Conservation (phyloP, 1,140 invertebrate species). For the Cyrtorhinus lividipennis region DNA sequence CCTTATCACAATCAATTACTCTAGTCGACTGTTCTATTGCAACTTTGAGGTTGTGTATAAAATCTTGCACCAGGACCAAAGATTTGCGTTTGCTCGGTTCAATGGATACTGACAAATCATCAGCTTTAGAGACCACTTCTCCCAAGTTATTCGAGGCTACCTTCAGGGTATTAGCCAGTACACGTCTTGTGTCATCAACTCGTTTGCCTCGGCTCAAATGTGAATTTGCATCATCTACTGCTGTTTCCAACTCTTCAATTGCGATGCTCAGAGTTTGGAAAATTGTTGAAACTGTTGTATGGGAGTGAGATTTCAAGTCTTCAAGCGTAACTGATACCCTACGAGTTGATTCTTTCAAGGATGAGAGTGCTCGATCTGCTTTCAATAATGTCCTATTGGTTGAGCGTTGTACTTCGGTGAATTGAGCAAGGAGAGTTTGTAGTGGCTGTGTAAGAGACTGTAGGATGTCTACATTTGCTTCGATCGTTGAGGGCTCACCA, state of each 20-base stretch:
- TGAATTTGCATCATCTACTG: conserved; percentile 6
- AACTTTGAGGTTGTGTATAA: conserved; percentile 15
- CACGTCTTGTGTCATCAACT: conserved; percentile 12
- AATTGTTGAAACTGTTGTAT: background rate
- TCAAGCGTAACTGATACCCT: conserved; percentile 2
- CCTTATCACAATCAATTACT: conserved; percentile 12
- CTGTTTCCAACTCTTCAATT: conserved; percentile 4
- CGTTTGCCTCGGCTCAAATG: conserved; percentile 7
- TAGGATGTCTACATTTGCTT: conserved; percentile 24
- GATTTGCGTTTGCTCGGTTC: conserved; percentile 10
- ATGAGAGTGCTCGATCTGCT: conserved; percentile 10
- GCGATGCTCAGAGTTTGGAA: background rate
- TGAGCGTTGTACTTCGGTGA: conserved; percentile 16
- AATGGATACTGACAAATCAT: background rate
- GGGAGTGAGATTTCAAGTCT: background rate
- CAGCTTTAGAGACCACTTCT: conserved; percentile 10
- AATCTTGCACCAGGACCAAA: conserved; percentile 15
- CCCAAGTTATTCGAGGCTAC: background rate
- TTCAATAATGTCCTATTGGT: conserved; percentile 14
- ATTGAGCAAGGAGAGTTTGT: conserved; percentile 21
- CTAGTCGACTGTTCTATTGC: conserved; percentile 9
- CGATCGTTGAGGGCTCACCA: conserved; percentile 24
- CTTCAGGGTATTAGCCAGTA: background rate
- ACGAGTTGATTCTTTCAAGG: conserved; percentile 9
- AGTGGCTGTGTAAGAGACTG: conserved; percentile 25